phyloP scores from a whole-genome alignment of 1,140 invertebrate genomes.

The Drosophila sp. region DNA sequence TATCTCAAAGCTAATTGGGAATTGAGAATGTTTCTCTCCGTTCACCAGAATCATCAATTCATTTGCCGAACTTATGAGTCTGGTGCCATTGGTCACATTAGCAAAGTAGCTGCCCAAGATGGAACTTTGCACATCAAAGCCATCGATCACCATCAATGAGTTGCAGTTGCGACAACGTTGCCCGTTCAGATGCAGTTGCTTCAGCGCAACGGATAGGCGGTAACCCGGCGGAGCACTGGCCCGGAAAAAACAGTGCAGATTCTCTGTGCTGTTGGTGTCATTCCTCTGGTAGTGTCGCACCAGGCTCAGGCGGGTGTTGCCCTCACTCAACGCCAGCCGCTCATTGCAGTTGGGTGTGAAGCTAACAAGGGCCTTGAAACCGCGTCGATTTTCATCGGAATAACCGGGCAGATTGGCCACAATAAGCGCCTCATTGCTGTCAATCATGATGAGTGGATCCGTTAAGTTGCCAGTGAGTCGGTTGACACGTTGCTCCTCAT shows the following conservation, averaged over 20 bases:
- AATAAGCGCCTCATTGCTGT: constrained; percentile 86
- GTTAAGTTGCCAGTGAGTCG: constrained; percentile 88
- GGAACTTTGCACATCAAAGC: constrained; percentile 86
- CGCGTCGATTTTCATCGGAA: constrained; percentile 21
- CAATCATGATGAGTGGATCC: constrained; percentile 86
- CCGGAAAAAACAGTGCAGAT: constrained; percentile 85
- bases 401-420: constrained; percentile 84
- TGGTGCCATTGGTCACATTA: constrained; percentile 85
- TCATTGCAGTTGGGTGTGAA: constrained; percentile 87
- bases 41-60: constrained; percentile 87
- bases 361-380: constrained; percentile 86
- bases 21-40: constrained; percentile 82
- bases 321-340: constrained; percentile 53
- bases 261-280: constrained; percentile 75
- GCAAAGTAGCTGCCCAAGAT: constrained; percentile 87
- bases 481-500: constrained; percentile 85
- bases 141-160: constrained; percentile 90
- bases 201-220: constrained; percentile 86
- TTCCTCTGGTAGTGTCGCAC: constrained; percentile 54
- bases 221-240: constrained; percentile 78
- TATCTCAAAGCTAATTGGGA: constrained; percentile 86
- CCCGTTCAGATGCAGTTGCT: constrained; percentile 85
- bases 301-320: constrained; percentile 50
- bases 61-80: constrained; percentile 85
- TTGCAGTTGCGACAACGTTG: constrained; percentile 85